Evolutionary conservation across 2,113 vertebrate species (phyloP).

Genomic region (Eulemur rufifrons): DNA sequence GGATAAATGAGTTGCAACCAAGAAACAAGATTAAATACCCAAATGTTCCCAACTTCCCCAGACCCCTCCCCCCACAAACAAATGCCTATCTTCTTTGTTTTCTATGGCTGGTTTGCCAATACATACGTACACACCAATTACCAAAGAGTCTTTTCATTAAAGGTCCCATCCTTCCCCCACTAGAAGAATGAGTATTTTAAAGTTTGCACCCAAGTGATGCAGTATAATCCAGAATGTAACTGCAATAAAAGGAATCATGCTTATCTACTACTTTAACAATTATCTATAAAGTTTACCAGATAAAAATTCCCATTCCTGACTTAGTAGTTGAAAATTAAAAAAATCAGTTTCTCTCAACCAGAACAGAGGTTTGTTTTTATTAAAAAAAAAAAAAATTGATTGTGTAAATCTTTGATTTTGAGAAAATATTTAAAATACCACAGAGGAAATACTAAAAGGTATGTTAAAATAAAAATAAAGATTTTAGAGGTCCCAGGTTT

Average conservation of each 20-base stretch:
- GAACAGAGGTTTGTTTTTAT: background rate
- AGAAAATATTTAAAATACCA: constrained; percentile 37
- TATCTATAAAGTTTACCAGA: constrained; percentile 51
- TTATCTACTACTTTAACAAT: constrained; percentile 30
- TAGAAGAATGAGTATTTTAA: constrained; percentile 26
- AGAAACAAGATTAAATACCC: constrained; percentile 73
- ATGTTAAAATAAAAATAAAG: background rate
- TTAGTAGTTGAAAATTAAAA: constrained; percentile 31
- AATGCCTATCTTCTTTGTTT: constrained; percentile 67
- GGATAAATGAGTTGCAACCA: constrained; percentile 71
- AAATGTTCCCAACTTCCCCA: constrained; percentile 24
- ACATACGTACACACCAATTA: constrained; percentile 50
- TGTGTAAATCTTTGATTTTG: constrained; percentile 29
- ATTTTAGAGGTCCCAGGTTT: constrained; percentile 23
- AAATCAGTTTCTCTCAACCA: background rate
- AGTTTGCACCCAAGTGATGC: constrained; percentile 40
- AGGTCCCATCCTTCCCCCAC: background rate
- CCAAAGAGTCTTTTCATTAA: constrained; percentile 49
- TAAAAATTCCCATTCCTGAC: constrained; percentile 26
- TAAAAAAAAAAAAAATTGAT: constrained; percentile 4
- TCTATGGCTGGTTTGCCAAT: constrained; percentile 59
- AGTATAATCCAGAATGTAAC: background rate
- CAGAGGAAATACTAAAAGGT: too few species aligned
- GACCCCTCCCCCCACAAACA: constrained; percentile 57
- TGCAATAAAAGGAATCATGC: constrained; percentile 11